phyloP scores from a whole-genome alignment of 1,140 invertebrate species.

The Phymorhynchus buccinoides region DNA sequence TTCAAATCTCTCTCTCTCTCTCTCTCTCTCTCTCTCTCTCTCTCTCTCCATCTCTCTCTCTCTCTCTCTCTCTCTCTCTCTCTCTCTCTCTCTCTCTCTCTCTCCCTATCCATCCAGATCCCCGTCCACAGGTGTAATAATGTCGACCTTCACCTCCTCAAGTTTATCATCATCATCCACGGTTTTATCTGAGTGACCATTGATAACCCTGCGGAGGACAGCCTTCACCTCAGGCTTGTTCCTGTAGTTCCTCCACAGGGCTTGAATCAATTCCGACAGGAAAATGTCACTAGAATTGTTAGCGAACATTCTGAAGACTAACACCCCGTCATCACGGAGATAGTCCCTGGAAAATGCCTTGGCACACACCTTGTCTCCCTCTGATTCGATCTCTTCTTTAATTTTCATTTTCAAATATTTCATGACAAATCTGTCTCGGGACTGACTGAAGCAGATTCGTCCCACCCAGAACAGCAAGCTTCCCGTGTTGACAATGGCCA shows the following conservation, averaged over 20 bases:
- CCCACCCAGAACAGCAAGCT: constrained; percentile 68
- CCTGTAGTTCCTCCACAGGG: constrained; percentile 67
- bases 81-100: too few relatives aligned
- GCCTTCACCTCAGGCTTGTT: constrained; percentile 64
- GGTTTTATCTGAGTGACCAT: constrained; percentile 52
- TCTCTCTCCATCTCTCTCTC: not conserved
- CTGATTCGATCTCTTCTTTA: constrained; percentile 58
- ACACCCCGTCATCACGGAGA: constrained; percentile 70
- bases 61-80: not conserved
- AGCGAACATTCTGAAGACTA: constrained; percentile 67
- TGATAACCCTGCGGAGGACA: too few relatives aligned
- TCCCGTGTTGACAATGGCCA: constrained; percentile 61
- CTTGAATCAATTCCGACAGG: constrained; percentile 64
- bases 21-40: too few relatives aligned
- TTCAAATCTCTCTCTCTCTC: too few relatives aligned
- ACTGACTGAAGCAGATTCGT: constrained; percentile 57
- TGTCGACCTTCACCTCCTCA: not conserved
- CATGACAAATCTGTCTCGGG: constrained; percentile 64
- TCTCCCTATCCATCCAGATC: not conserved
- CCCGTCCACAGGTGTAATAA: not conserved
- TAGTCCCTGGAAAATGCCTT: constrained; percentile 66
- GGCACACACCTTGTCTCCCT: constrained; percentile 62
- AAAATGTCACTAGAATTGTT: constrained; percentile 71
- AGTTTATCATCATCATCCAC: constrained; percentile 48
- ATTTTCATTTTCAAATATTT: constrained; percentile 70